Conservation (phyloP, 2,888 invertebrate species). For the Pardosa pseudoannulata region DNA sequence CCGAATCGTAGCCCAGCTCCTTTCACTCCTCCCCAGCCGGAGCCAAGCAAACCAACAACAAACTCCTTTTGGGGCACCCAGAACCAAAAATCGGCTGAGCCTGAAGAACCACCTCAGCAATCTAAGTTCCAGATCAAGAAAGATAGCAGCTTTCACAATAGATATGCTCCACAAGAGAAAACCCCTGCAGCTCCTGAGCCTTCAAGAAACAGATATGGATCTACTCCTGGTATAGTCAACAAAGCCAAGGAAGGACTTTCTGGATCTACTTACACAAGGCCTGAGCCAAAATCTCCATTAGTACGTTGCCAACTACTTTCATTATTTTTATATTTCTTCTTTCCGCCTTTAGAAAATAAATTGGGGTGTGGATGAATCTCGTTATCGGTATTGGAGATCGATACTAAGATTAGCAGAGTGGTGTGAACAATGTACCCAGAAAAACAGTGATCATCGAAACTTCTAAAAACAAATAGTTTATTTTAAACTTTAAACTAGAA, state of each 20-base stretch:
- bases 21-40: slow-evolving; percentile 4
- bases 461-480: too few species aligned
- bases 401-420: too few species aligned
- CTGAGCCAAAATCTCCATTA: slow-evolving; percentile 47
- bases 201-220: slow-evolving; percentile 37
- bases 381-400: too few species aligned
- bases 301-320: slow-evolving; percentile 24
- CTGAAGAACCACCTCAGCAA: slow-evolving; percentile 42
- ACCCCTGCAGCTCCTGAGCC: slow-evolving; percentile 15
- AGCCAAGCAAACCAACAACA: slow-evolving; percentile 14
- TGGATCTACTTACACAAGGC: slow-evolving; percentile 4
- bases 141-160: slow-evolving; percentile 47
- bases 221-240: slow-evolving; percentile 56
- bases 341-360: too few species aligned
- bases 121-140: slow-evolving; percentile 49
- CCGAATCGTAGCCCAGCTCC: slow-evolving; percentile 51
- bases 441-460: too few species aligned
- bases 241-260: slow-evolving; percentile 70
- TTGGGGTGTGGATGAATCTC: too few species aligned
- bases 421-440: too few species aligned
- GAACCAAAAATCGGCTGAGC: slow-evolving; percentile 18
- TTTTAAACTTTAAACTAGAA: too few species aligned
- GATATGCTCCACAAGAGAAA: slow-evolving; percentile 17
- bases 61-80: slow-evolving; percentile 39
- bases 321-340: too few species aligned